Evolutionary conservation across 2,797 vertebrate genomes (phyloP).

Genomic region (Choloepus didactylus): DNA sequence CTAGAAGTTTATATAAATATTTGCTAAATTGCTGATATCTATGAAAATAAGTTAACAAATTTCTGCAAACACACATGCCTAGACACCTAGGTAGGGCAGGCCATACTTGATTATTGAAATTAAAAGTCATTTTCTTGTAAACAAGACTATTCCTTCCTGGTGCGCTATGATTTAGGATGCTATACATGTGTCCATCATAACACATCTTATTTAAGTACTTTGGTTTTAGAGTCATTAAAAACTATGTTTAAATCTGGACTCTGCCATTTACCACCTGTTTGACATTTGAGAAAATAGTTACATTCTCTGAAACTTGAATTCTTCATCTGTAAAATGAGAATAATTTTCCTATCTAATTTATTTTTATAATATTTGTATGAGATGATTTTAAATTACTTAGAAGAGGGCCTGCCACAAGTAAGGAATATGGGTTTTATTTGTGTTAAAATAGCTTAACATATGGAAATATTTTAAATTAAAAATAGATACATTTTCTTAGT

Average conservation of each 20-base stretch:
- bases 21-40: neutral
- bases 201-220: neutral
- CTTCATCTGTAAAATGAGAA: neutral
- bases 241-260: neutral
- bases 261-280: neutral
- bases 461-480: neutral
- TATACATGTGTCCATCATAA: neutral
- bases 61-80: neutral
- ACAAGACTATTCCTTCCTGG: neutral
- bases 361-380: neutral
- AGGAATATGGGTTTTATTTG: neutral
- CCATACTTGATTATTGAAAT: neutral
- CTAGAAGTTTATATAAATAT: neutral
- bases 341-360: neutral
- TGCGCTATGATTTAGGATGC: neutral
- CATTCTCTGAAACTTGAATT: neutral
- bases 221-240: neutral
- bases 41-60: neutral
- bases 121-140: neutral
- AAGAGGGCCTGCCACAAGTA: neutral
- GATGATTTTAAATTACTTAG: neutral
- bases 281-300: slow-evolving; percentile 9
- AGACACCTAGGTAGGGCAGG: neutral
- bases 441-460: neutral
- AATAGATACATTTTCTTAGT: neutral